Conservation (phyloP, 2,797 vertebrate genomes). For the Capromys pilorides region DNA sequence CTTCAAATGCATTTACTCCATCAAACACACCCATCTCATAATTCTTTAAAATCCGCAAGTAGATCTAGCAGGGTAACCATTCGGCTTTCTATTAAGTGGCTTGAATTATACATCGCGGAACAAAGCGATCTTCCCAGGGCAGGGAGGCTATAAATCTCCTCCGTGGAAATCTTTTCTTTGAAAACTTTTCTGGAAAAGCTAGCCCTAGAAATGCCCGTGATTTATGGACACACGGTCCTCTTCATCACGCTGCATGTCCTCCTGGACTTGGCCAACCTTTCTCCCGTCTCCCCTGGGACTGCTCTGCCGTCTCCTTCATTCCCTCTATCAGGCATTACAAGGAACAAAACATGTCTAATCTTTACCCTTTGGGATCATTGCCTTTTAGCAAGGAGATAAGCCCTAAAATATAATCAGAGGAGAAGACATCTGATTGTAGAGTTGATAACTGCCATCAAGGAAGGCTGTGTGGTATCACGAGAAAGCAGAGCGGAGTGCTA, state of each 20-base stretch:
- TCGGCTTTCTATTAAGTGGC: constrained; percentile 4
- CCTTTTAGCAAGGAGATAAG: background rate
- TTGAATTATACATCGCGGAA: constrained; percentile 20
- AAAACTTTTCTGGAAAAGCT: constrained; percentile 34
- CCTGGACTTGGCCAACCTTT: background rate
- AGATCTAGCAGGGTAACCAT: constrained; percentile 9
- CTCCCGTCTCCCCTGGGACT: no score
- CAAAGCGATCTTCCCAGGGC: constrained; percentile 52
- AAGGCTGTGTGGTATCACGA: background rate
- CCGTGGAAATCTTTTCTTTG: constrained; percentile 4
- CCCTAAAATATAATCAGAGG: background rate
- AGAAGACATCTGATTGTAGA: background rate
- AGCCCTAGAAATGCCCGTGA: background rate
- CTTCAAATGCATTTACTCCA: constrained; percentile 26
- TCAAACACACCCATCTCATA: constrained; percentile 41
- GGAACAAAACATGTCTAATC: background rate
- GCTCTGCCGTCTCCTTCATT: background rate
- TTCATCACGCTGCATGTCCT: background rate
- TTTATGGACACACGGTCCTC: background rate
- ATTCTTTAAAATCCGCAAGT: constrained; percentile 52
- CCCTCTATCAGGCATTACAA: no score
- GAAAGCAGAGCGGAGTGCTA: background rate
- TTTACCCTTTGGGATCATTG: background rate
- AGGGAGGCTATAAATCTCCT: background rate
- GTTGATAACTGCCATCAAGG: background rate